A percentile compares a stretch with the other conserved stretches of the same genome.
phyloP scores from a whole-genome alignment of 2,888 invertebrate species.

The Hoplodrina blanda region DNA sequence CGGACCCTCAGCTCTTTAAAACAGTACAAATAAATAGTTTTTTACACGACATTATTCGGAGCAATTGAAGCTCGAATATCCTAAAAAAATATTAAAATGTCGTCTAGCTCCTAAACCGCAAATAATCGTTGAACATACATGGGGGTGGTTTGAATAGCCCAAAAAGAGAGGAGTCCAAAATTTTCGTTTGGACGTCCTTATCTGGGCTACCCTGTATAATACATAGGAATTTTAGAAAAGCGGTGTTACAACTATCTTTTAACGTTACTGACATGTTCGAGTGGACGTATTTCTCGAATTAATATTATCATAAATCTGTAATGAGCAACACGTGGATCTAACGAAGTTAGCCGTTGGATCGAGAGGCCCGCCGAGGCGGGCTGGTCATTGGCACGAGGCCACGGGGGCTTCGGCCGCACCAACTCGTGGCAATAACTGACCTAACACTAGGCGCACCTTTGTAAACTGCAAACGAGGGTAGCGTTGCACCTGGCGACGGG shows the following conservation, averaged over 20 bases:
- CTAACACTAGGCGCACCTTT: constrained; percentile 83
- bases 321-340: constrained; percentile 62
- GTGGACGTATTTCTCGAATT: constrained; percentile 5
- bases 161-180: no score
- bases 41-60: no score
- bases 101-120: no score
- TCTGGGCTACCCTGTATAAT: no score
- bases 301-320: constrained; percentile 51
- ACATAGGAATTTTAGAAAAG: constrained; percentile 3
- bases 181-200: no score
- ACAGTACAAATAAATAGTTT: no score
- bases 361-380: constrained; percentile 76
- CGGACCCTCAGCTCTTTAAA: no score
- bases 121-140: no score
- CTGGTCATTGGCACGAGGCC: constrained; percentile 80
- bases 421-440: constrained; percentile 82
- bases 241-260: neutral
- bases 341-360: constrained; percentile 58
- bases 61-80: no score
- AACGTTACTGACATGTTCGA: neutral
- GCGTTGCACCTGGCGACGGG: constrained; percentile 83
- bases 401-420: constrained; percentile 73
- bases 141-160: no score
- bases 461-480: constrained; percentile 71
- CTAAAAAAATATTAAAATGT: no score